Evolutionary conservation across 2,113 vertebrate species (phyloP).

Genomic region (Acrocephalus kingi): DNA sequence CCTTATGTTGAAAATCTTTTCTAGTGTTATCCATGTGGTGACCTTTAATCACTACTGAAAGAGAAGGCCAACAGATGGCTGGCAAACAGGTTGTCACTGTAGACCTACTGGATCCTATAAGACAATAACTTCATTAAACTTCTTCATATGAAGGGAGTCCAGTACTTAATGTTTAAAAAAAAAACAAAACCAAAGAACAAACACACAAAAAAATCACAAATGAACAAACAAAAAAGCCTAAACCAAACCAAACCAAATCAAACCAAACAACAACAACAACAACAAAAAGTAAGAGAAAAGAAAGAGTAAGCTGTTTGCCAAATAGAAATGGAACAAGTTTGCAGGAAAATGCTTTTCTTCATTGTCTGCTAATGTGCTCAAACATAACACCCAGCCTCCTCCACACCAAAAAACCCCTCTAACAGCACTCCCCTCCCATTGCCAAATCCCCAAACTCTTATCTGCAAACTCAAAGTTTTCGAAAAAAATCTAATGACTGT

Average conservation of each 20-base stretch:
- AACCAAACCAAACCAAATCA: neutral
- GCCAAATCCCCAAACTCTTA: neutral
- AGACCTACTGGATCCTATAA: neutral
- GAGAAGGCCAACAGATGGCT: neutral
- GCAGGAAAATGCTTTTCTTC: neutral
- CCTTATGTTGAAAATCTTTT: neutral
- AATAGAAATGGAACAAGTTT: neutral
- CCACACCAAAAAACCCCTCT: fast-evolving
- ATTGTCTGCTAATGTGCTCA: neutral
- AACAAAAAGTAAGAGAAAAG: no score
- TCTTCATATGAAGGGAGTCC: neutral
- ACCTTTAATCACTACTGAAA: neutral
- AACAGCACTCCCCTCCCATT: fast-evolving
- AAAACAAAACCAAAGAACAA: neutral
- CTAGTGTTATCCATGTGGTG: neutral
- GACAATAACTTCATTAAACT: neutral
- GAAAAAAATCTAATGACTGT: neutral
- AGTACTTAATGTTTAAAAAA: neutral
- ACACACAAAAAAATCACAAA: neutral
- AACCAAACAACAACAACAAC: neutral
- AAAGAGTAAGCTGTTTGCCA: neutral
- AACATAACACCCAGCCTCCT: fast-evolving
- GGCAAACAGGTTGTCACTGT: neutral
- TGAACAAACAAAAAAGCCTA: neutral
- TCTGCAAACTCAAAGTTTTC: neutral